A percentile compares a stretch with the other conserved stretches of the same genome.
phyloP scores from a whole-genome alignment of 1,140 invertebrate genomes.

The Palaemon carinicauda region DNA sequence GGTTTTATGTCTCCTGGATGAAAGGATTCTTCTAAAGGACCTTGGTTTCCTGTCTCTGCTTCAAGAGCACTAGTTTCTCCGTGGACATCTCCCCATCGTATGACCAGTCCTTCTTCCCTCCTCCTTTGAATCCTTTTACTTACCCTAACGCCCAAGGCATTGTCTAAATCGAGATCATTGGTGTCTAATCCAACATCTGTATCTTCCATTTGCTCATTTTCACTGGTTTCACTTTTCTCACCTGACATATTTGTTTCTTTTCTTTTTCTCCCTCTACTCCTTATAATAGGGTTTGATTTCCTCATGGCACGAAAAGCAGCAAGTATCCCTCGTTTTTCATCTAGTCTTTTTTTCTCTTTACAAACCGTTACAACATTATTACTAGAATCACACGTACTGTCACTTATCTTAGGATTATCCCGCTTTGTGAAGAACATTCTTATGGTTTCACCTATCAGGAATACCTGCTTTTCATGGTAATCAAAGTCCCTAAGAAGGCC shows the following conservation, averaged over 20 bases:
- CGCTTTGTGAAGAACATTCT: conserved; percentile 27
- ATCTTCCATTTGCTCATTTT: neutral
- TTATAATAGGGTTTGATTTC: neutral
- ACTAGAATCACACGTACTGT: neutral
- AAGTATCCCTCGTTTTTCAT: conserved; percentile 31
- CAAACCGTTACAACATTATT: neutral
- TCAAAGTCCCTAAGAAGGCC: conserved; percentile 43
- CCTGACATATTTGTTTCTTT: conserved; percentile 1
- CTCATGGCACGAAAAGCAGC: conserved; percentile 34
- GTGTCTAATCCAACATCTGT: neutral
- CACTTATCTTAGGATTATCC: neutral
- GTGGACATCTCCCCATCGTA: conserved; percentile 32
- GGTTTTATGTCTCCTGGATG: neutral
- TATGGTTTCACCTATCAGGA: conserved; percentile 12
- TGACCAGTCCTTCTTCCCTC: conserved; percentile 40
- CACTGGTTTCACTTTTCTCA: neutral
- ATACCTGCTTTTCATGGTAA: conserved; percentile 24
- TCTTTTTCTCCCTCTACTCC: conserved; percentile 20
- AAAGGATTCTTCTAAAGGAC: neutral
- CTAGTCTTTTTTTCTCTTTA: neutral
- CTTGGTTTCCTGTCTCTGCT: neutral
- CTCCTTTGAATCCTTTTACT: conserved; percentile 43
- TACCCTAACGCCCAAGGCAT: neutral
- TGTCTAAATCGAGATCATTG: neutral
- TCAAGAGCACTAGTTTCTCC: neutral